A percentile compares a stretch with the other conserved stretches of the same genome.
Conservation (phyloP, 2,797 vertebrate genomes). For the Pterois miles region DNA sequence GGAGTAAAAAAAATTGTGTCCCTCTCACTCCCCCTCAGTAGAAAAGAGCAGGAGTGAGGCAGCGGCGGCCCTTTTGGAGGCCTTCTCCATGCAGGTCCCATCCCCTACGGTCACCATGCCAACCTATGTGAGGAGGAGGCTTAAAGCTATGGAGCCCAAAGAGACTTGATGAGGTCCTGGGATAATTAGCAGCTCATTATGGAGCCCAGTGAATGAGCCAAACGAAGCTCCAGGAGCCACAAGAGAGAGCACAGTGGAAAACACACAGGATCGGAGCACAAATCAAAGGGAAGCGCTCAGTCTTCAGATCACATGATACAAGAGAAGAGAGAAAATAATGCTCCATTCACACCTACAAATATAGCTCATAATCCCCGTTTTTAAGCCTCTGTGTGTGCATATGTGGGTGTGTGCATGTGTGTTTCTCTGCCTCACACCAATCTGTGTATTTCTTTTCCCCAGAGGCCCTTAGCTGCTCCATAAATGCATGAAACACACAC, state of each 20-base stretch:
- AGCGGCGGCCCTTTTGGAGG: slow-evolving; percentile 37
- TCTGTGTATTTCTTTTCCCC: slow-evolving; percentile 31
- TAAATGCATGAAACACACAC: slow-evolving; percentile 49
- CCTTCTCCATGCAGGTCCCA: slow-evolving; percentile 56
- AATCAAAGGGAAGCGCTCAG: slow-evolving; percentile 65
- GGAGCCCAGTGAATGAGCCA: slow-evolving; percentile 67
- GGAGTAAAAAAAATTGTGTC: not conserved
- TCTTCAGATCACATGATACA: slow-evolving; percentile 56
- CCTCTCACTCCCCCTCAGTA: slow-evolving; percentile 14
- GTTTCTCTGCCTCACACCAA: slow-evolving; percentile 50
- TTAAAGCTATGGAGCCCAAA: slow-evolving; percentile 47
- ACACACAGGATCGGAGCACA: slow-evolving; percentile 56
- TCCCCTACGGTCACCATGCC: slow-evolving; percentile 73
- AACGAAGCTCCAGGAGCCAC: slow-evolving; percentile 50
- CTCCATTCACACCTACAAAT: slow-evolving; percentile 71
- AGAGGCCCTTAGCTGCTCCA: slow-evolving; percentile 53
- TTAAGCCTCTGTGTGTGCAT: slow-evolving; percentile 36
- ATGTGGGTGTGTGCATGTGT: slow-evolving; percentile 8
- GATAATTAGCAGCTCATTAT: slow-evolving; percentile 81
- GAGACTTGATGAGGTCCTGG: slow-evolving; percentile 73
- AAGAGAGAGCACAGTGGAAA: slow-evolving; percentile 53
- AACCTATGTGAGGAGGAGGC: slow-evolving; percentile 68
- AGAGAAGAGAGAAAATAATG: slow-evolving; percentile 48
- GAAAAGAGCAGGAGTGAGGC: slow-evolving; percentile 22
- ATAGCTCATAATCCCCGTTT: slow-evolving; percentile 69